These are phyloP conservation scores for Sogatella furcifera DNA, from an alignment of 1,140 invertebrate species.

Conservation along the genomic window DNA sequence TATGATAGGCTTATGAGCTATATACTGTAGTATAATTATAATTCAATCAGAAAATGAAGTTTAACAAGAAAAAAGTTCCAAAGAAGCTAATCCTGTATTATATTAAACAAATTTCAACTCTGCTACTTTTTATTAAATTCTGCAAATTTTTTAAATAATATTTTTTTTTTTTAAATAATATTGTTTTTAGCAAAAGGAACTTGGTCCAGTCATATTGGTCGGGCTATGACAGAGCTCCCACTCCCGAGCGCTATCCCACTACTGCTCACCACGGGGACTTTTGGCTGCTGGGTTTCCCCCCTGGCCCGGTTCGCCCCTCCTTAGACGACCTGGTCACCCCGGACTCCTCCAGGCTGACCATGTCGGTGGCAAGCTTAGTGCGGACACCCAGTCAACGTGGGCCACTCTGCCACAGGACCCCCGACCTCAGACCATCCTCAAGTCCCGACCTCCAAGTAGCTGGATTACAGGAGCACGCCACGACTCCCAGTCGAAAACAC, in stretches of 20 bases:
- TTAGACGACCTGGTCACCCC: constrained; percentile 77
- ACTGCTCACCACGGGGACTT: constrained; percentile 92
- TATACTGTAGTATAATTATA: too few relatives aligned
- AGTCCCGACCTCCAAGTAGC: constrained; percentile 77
- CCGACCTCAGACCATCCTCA: constrained; percentile 79
- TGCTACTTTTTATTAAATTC: too few relatives aligned
- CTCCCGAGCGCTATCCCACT: constrained; percentile 96
- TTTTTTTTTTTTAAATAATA: too few relatives aligned
- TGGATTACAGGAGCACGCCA: constrained; percentile 88
- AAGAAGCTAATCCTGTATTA: too few relatives aligned
- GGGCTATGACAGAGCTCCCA: constrained; percentile 69
- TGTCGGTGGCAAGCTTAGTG: constrained; percentile 88
- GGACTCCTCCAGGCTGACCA: constrained; percentile 72
- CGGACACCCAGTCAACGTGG: constrained; percentile 74
- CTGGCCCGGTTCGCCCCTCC: constrained; percentile 93
- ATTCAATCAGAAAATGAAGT: too few relatives aligned
- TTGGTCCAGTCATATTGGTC: constrained; percentile 73
- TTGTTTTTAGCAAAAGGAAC: not conserved
- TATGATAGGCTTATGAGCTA: too few relatives aligned
- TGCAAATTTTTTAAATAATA: too few relatives aligned
- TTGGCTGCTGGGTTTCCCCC: constrained; percentile 93
- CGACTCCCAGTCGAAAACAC: constrained; percentile 57
- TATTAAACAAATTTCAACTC: too few relatives aligned
- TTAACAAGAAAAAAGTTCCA: too few relatives aligned
- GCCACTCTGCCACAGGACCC: constrained; percentile 51